Evolutionary conservation across 2,888 invertebrate genomes (phyloP).

Genomic region (Terebella lapidaria): DNA sequence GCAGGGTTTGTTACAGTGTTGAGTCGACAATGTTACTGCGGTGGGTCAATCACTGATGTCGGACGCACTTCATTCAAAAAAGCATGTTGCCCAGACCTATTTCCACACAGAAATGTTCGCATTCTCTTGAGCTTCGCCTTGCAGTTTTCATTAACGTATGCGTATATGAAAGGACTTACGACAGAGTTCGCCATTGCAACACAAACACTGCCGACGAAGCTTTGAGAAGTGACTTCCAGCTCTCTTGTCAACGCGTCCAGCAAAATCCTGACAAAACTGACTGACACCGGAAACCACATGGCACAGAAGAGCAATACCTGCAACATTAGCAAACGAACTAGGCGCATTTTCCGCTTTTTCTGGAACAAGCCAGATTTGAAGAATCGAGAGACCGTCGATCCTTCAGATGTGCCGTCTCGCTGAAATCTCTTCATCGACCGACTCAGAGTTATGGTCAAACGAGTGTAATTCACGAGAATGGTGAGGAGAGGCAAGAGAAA

Average conservation of each 20-base stretch:
- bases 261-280: constrained; percentile 28
- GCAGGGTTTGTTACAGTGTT: no score
- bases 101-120: no score
- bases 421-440: neutral
- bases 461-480: constrained; percentile 1
- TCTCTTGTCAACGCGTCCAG: constrained; percentile 23
- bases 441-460: neutral
- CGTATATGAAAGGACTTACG: constrained; percentile 36
- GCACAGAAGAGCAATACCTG: constrained; percentile 31
- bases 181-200: constrained; percentile 30
- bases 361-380: no score
- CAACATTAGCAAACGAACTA: constrained; percentile 30
- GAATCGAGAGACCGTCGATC: no score
- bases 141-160: constrained; percentile 25
- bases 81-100: no score
- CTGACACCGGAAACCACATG: constrained; percentile 35
- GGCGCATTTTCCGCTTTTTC: constrained; percentile 23
- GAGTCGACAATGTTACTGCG: no score
- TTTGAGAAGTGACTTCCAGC: constrained; percentile 27
- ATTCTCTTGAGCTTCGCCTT: no score
- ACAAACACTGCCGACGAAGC: constrained; percentile 27
- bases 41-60: no score
- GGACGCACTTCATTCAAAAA: no score
- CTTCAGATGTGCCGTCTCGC: no score
- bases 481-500: neutral